Evolutionary conservation across 2,888 invertebrate species (phyloP), one percentile per base, ranked within the genome.

Genomic region (Volucella inflata): DNA sequence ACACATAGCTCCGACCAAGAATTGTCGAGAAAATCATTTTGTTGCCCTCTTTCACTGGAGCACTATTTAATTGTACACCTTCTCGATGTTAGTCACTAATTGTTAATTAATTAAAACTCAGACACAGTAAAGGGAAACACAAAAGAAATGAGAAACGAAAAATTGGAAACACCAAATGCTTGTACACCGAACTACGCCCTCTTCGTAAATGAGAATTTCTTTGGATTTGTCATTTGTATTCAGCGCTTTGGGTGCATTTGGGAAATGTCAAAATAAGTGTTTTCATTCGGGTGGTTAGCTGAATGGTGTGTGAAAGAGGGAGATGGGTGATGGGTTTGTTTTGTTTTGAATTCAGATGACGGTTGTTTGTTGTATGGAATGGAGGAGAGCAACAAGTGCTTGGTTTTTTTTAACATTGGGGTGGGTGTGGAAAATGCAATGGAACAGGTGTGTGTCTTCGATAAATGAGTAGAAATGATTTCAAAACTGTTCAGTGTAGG

Each of bases 1-100:
- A 88, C 85, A 91, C 87, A 88, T 91, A 91, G 88, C 91, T 91
- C 81, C 91, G 90, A 87, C 91, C 91, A 70, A 92, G 88, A 88
- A 91, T 91, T 51, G 90, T 89, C 2, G 89, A 87, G 51, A 89
- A 89, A 60, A 79, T 14, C 78, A 79, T 72, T 50, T 70, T 60
- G 8, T 17, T 16, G 11, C 57, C 21, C 74, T 55, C 60, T 62
- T 30, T 14, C 38, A 17, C 53, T 48, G 38, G 14, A 42, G n/a
- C 30, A 30, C 8, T 64, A 12, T 10, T 60, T 46, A 30, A 30
- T 11, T 48, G 6, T 48, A 40, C 38, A 55, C n/a, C 40, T 16
- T 12, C 16, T 11, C 55, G 14, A 40, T 53, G 46, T 17, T 46
- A 36, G 12, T 14, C 44, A 38, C 60, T 60, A 71, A 70, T 70